Evolutionary conservation across 1,140 invertebrate genomes (phyloP).

Genomic region (Drosophila subobscura): DNA sequence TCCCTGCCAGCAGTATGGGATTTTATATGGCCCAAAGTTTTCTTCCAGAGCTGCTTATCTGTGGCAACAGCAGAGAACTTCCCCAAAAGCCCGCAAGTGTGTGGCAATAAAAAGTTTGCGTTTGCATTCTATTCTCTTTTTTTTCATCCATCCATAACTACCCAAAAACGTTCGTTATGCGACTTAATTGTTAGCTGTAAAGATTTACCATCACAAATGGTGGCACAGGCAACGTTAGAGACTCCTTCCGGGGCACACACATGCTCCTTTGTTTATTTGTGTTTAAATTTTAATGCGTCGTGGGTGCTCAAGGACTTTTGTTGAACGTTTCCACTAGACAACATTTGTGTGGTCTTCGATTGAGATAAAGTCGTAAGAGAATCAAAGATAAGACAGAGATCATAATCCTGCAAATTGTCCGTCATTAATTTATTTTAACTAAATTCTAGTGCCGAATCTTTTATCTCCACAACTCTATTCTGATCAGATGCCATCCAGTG

Average conservation of each 20-base stretch:
- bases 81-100: slow-evolving; percentile 77
- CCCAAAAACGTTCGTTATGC: slow-evolving; percentile 75
- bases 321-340: not conserved
- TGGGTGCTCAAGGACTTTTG: slow-evolving; percentile 9
- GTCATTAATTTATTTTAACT: no score
- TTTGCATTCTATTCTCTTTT: slow-evolving; percentile 29
- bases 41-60: slow-evolving; percentile 69
- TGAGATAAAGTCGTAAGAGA: slow-evolving; percentile 8
- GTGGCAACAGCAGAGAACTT: slow-evolving; percentile 65
- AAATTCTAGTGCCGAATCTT: no score
- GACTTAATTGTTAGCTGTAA: slow-evolving; percentile 80
- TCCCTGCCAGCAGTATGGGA: slow-evolving; percentile 32
- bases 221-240: not conserved
- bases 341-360: not conserved
- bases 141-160: slow-evolving; percentile 63
- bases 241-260: not conserved
- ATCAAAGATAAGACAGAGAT: not conserved
- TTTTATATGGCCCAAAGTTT: slow-evolving; percentile 61
- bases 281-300: slow-evolving; percentile 46
- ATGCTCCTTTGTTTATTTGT: slow-evolving; percentile 31
- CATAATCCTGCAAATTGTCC: no score
- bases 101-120: slow-evolving; percentile 75
- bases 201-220: slow-evolving; percentile 64
- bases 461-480: no score
- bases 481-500: not conserved